A percentile compares a stretch with the other conserved stretches of the same genome.
phyloP scores from a whole-genome alignment of 30 jellyfish, hydroid and myxozoan genomes.

The Hydractinia echinata region DNA sequence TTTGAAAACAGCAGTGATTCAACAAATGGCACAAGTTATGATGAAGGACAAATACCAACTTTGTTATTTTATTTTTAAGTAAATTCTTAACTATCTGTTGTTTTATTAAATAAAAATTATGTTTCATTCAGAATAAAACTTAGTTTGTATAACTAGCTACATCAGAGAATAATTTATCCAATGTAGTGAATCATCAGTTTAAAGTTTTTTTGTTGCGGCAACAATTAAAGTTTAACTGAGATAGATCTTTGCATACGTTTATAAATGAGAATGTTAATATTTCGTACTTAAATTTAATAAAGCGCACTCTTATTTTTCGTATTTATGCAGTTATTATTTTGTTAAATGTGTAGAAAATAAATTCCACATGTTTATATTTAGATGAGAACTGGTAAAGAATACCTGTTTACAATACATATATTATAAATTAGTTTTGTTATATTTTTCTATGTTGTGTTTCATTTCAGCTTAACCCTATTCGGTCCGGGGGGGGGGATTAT shows the following conservation, averaged over 20 bases:
- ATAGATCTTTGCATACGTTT: background rate
- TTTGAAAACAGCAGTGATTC: constrained; percentile 96
- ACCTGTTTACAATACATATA: too few relatives aligned
- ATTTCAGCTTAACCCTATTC: too few relatives aligned
- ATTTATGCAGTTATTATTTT: too few relatives aligned
- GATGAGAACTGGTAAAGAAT: too few relatives aligned
- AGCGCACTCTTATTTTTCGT: too few relatives aligned
- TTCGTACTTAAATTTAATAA: too few relatives aligned
- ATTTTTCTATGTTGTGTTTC: too few relatives aligned
- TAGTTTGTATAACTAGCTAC: background rate
- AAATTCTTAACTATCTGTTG: background rate
- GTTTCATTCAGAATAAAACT: background rate
- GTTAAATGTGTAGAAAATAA: too few relatives aligned
- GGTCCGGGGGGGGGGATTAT: too few relatives aligned
- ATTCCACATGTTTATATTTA: too few relatives aligned
- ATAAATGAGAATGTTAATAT: too few relatives aligned
- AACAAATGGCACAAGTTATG: constrained; percentile 96
- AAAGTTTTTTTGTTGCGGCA: background rate
- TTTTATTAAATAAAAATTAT: background rate
- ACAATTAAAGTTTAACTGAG: background rate
- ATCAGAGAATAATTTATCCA: background rate
- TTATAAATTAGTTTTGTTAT: too few relatives aligned
- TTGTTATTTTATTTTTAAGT: constrained; percentile 64
- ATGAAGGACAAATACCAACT: constrained; percentile 97
- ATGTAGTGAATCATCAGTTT: background rate